phyloP scores from a whole-genome alignment of 1,140 invertebrate species.

The Anagrus nilaparvatae region DNA sequence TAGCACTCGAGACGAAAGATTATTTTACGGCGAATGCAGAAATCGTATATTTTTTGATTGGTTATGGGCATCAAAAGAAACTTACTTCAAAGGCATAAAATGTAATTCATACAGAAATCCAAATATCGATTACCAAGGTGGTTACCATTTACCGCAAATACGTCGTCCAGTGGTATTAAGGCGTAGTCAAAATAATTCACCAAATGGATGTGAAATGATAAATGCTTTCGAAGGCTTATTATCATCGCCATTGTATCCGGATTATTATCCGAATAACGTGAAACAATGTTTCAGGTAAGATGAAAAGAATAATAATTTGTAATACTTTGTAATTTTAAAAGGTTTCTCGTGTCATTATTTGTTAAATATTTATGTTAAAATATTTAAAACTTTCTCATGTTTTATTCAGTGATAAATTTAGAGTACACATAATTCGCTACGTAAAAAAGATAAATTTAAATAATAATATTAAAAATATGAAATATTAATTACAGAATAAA shows the following conservation, averaged over 20 bases:
- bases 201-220: conserved; percentile 25
- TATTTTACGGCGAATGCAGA: conserved; percentile 19
- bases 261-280: conserved; percentile 24
- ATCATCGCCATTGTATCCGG: conserved; percentile 26
- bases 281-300: conserved; percentile 28
- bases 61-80: conserved; percentile 26
- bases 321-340: too few species aligned
- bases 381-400: neutral
- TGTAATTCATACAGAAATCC: conserved; percentile 13
- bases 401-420: neutral
- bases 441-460: neutral
- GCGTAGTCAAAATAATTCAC: too few species aligned
- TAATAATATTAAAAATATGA: conserved; percentile 1
- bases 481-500: conserved; percentile 23
- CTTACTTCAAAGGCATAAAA: conserved; percentile 20
- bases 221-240: conserved; percentile 18
- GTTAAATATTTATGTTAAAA: too few species aligned
- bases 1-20: neutral
- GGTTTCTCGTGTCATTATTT: too few species aligned
- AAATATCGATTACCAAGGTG: neutral
- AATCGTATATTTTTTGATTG: conserved; percentile 27
- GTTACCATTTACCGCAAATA: neutral
- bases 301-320: too few species aligned
- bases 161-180: too few species aligned
- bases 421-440: neutral